Conservation (phyloP, 2,888 invertebrate genomes). For the Drosophila neoperkinsi region DNA sequence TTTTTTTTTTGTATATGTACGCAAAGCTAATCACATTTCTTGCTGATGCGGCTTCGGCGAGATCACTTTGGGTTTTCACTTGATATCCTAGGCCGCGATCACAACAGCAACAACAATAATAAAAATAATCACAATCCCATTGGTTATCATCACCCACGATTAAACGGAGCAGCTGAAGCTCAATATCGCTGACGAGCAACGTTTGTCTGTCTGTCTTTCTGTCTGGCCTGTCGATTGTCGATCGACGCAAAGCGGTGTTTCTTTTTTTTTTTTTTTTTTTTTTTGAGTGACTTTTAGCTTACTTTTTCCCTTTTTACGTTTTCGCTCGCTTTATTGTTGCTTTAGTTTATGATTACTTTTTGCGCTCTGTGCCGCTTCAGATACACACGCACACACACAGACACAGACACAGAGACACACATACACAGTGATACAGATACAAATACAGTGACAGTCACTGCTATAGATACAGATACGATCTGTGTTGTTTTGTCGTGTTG, state of each 20-base stretch:
- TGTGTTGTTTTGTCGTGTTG: conserved; percentile 61
- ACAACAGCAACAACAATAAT: conserved; percentile 6
- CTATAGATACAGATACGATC: conserved; percentile 74
- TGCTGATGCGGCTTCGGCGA: conserved; percentile 15
- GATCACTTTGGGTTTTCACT: conserved; percentile 27
- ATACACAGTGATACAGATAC: conserved; percentile 50
- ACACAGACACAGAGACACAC: conserved; percentile 1
- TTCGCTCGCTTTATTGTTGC: conserved; percentile 57
- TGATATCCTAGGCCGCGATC: conserved; percentile 27
- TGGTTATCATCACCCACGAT: conserved; percentile 35
- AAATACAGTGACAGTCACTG: conserved; percentile 43
- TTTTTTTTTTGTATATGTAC: neutral
- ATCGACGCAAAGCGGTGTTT: conserved; percentile 43
- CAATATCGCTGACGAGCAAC: conserved; percentile 41
- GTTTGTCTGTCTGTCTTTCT: conserved; percentile 28
- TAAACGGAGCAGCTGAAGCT: conserved; percentile 20
- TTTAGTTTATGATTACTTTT: conserved; percentile 74
- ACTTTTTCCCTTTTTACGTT: conserved; percentile 56
- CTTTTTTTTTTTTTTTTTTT: conserved; percentile 24
- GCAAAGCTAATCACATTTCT: conserved; percentile 33
- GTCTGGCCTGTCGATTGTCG: conserved; percentile 28
- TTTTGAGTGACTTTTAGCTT: conserved; percentile 56
- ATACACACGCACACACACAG: conserved; percentile 45
- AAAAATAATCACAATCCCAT: conserved; percentile 27
- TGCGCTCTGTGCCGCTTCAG: conserved; percentile 50